Evolutionary conservation across 1,140 invertebrate species (phyloP), one percentile per base, ranked within the genome.

Genomic region (Yoshiicerus persimilis): DNA sequence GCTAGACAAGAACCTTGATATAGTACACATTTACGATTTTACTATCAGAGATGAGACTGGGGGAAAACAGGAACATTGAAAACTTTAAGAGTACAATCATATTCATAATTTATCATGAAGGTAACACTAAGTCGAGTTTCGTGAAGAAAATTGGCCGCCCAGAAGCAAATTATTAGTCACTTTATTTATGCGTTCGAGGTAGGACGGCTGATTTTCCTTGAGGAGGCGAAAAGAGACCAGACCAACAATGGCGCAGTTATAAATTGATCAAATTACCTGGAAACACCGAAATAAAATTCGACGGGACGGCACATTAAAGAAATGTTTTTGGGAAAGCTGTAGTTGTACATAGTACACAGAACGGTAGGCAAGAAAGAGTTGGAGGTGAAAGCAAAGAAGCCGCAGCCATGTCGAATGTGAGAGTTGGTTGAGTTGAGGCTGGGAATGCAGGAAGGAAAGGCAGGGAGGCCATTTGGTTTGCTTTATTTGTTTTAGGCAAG

Each of bases 141-240:
- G 75, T 80, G 75, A 80, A 38, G 75, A 80, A 80, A 80, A 80
- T 80, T 80, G 75, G 32, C 75, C 75, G 34, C 75, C 75, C 75
- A 80, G 75, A 32, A 80, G 75, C 75, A 80, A 80, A 80, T 80
- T 80, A 80, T 80, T 80, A 80, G 75, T 80, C 75, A 80, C 75
- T 80, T 80, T 80, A 80, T 80, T 80, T 80, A 80, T 80, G 75
- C 34, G 30, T 80, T 80, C 11, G 75, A 80, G 75, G 30, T 80
- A 38, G 75, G 32, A 80, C 30, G 30, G 75, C 6, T 38, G 30
- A 36, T 34, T 80, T 80, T 80, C 32, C 75, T 38, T 80, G 32
- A n/a, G 75, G 32, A 80, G 34, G 75, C 75, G 30, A 36, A 36
- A 32, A 34, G 34, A 80, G 75, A 70, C 13, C 64, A 70, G 64